Percentiles rank a stretch among this genome's conserved stretches.
Conservation (phyloP, 2,113 vertebrate genomes). For the Nothocercus nigrocapillus region DNA sequence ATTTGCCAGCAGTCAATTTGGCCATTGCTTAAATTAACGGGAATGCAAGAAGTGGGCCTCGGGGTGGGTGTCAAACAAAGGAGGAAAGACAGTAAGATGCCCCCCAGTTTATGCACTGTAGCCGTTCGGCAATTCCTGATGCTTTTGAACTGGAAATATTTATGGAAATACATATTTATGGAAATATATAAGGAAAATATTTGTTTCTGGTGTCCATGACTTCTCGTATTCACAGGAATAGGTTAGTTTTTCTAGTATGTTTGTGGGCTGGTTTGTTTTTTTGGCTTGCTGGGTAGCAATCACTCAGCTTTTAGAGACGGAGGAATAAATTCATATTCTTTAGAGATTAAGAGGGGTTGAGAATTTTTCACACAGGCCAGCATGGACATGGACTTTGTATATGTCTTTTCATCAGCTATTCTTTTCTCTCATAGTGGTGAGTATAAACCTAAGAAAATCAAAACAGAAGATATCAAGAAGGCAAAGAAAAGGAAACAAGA, state of each 20-base stretch:
- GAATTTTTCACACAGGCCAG: background rate
- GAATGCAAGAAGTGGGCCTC: background rate
- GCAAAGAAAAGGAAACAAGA: conserved; percentile 92
- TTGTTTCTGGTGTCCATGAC: background rate
- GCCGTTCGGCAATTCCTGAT: background rate
- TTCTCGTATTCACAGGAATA: background rate
- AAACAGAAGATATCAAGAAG: conserved; percentile 92
- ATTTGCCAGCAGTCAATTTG: background rate
- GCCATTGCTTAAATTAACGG: background rate
- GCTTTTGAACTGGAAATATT: background rate
- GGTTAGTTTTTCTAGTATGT: background rate
- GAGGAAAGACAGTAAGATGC: background rate
- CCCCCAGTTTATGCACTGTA: background rate
- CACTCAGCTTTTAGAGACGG: background rate
- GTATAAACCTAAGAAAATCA: conserved; percentile 94
- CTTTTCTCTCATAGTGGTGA: conserved; percentile 80
- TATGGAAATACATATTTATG: no score
- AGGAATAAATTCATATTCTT: background rate
- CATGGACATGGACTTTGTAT: background rate
- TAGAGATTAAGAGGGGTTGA: background rate
- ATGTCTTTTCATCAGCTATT: background rate
- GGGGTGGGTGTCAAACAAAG: background rate
- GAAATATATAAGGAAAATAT: background rate
- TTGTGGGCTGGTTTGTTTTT: background rate
- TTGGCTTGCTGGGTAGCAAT: background rate